Evolutionary conservation across 2,888 invertebrate genomes (phyloP), one percentile per base, ranked within the genome.

Genomic region (Melieria picta): DNA sequence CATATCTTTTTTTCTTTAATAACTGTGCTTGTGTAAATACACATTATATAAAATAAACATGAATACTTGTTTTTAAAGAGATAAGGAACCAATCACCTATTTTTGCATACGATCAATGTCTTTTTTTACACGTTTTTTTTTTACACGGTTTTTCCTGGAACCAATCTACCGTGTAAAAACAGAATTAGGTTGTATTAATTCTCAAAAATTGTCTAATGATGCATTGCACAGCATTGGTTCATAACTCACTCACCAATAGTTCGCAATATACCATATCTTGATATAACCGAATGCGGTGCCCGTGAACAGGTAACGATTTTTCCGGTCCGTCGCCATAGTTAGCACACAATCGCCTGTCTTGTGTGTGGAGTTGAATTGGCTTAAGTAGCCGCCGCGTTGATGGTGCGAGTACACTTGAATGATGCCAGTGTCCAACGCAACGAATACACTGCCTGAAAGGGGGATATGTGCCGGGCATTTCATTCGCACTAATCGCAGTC

Each of bases 381-480:
- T 90, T 71, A 93, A 86, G 84, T 90, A 91, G 7, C 93, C 93
- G 10, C 93, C 93, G 10, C 89, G 90, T 55, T 91, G 89, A 84
- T 94, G 93, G 84, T 94, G 93, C 16, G 94, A 94, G 93, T 95
- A 96, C 42, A 92, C 89, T 87, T 95, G 93, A 74, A 94, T 88
- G 71, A 89, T 88, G 0, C 95, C 95, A 76, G 93, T 93, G 81
- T 93, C 93, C 74, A 95, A 85, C 0, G 93, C 89, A 0, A 94
- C 89, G 66, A 94, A 84, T 10, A 95, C 86, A 1, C 92, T 91
- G 9, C 93, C 95, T 87, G 83, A 63, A 72, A 67, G 69, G 55
- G 16, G 4, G 16, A 42, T 7, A 4, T 5, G 7, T 7, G 13
- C 3, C 3, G 11, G 6, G 4, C 4, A 9, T 57, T 57, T 57